phyloP scores from a whole-genome alignment of 1,140 invertebrate species.

The Trichoplusia ni region DNA sequence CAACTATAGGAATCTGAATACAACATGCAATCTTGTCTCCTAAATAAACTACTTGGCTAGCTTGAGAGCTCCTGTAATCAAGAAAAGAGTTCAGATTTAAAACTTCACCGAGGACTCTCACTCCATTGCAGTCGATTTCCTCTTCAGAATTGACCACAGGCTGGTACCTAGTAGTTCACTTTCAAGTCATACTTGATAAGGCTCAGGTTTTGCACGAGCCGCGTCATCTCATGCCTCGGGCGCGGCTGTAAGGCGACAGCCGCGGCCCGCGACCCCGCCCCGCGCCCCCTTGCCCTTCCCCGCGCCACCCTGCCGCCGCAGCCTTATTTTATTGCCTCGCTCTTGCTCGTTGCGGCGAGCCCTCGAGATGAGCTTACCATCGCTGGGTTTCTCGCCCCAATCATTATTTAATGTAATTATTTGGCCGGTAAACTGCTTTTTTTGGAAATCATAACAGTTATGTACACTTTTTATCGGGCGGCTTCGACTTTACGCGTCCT shows the following conservation, averaged over 20 bases:
- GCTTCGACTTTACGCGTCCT: conserved; percentile 37
- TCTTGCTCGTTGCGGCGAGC: conserved; percentile 53
- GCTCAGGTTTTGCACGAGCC: conserved; percentile 17
- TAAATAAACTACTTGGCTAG: too few relatives aligned
- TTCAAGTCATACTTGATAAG: too few relatives aligned
- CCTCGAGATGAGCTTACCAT: conserved; percentile 71
- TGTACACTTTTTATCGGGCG: conserved; percentile 56
- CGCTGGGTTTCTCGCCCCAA: conserved; percentile 62
- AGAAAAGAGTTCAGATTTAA: too few relatives aligned
- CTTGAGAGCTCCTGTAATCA: too few relatives aligned
- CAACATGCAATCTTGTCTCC: too few relatives aligned
- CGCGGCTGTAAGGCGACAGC: conserved; percentile 37
- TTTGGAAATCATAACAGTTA: conserved; percentile 66
- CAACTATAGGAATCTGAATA: too few relatives aligned
- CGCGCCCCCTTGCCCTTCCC: conserved; percentile 5
- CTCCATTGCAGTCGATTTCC: too few relatives aligned
- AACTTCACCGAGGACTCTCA: too few relatives aligned
- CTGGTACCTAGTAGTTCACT: too few relatives aligned
- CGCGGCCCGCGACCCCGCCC: conserved; percentile 38
- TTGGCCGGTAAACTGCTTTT: conserved; percentile 64
- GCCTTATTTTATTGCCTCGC: conserved; percentile 76
- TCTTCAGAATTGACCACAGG: too few relatives aligned
- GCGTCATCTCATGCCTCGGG: conserved; percentile 44
- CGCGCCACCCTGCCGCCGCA: conserved; percentile 35
- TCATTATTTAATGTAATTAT: conserved; percentile 79